Evolutionary conservation across 1,140 invertebrate genomes (phyloP).

Genomic region (Drosophila sproati): DNA sequence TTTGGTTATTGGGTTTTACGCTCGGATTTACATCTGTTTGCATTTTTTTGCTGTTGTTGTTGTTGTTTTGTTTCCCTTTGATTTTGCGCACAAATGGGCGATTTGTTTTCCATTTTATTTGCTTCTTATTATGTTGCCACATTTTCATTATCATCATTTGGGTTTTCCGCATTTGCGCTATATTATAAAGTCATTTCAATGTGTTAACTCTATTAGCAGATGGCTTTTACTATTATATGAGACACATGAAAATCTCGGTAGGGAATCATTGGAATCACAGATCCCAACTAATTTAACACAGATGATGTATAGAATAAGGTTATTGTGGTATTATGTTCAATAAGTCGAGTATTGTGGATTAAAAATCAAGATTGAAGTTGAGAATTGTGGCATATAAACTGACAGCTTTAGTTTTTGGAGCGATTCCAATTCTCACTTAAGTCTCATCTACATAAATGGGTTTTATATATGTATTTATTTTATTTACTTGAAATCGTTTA

Average conservation of each 20-base stretch:
- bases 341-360: no score
- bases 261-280: constrained; percentile 1
- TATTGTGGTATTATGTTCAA: no score
- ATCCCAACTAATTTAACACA: not conserved
- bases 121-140: constrained; percentile 38
- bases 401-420: no score
- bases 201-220: constrained; percentile 46
- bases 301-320: no score
- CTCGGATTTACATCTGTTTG: constrained; percentile 80
- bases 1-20: constrained; percentile 70
- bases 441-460: no score
- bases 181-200: constrained; percentile 33
- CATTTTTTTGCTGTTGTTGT: constrained; percentile 43
- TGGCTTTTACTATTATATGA: constrained; percentile 1
- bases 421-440: no score
- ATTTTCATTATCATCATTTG: constrained; percentile 38
- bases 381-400: no score
- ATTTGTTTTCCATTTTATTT: constrained; percentile 67
- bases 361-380: no score
- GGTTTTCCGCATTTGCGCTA: constrained; percentile 25
- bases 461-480: no score
- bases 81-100: constrained; percentile 50
- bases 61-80: constrained; percentile 12
- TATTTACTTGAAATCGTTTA: no score
- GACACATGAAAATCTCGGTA: not conserved